Evolutionary conservation across 2,888 invertebrate species (phyloP), one percentile per base, ranked within the genome.

Genomic region (Dryomyza anilis): DNA sequence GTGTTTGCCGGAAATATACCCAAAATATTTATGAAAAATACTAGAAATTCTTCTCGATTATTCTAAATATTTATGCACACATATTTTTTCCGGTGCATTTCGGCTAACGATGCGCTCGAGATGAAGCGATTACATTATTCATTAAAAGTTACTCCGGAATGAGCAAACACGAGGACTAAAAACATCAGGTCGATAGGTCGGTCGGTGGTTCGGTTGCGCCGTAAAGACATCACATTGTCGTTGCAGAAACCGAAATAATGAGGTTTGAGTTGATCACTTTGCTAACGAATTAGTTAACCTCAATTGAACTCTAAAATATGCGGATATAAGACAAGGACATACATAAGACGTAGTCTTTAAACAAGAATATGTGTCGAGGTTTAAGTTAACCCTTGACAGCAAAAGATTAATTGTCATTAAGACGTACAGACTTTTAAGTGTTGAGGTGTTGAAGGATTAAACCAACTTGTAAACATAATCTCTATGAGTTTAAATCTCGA

Each of bases 51-150:
- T n/a, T n/a, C n/a, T n/a, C n/a, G n/a, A n/a, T n/a, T n/a, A n/a
- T n/a, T n/a, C n/a, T n/a, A n/a, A n/a, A n/a, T n/a, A n/a, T n/a
- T n/a, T n/a, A n/a, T n/a, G n/a, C n/a, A n/a, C n/a, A n/a, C n/a
- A n/a, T n/a, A n/a, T n/a, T n/a, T n/a, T n/a, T n/a, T n/a, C n/a
- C n/a, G n/a, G n/a, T n/a, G n/a, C n/a, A n/a, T n/a, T n/a, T n/a
- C n/a, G n/a, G n/a, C n/a, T n/a, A n/a, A n/a, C 19, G 14, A 66
- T 68, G 67, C 65, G 64, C 65, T 70, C 61, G 66, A 68, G 69
- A 70, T 66, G 67, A 59, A 68, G 67, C 60, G 69, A 67, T 67
- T 70, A 69, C 67, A 70, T 63, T 71, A 69, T 71, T 68, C 69
- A 71, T 71, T 71, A 71, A 68, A 69, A 69, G 67, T 66, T 69